Base-by-base conservation (phyloP, 2,888 invertebrate genomes). In the Dascillus cervinus region DNA sequence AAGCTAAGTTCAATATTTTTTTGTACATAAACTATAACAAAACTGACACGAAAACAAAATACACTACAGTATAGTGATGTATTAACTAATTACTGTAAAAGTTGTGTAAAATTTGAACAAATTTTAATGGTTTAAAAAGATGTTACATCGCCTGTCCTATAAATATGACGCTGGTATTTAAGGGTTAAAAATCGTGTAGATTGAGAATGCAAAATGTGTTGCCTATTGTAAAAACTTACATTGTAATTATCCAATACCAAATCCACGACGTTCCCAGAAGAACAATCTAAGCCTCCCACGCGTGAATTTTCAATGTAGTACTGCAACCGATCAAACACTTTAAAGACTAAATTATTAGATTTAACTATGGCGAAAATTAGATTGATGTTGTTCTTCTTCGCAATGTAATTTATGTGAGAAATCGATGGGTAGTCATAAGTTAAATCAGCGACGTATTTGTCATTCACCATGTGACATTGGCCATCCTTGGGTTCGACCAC, bases 391-490 rank as follows among this genome's bases (percentile, higher is more conserved):
- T 81, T 72, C 46, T 83, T 72, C 17, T 66, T 71, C 1, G 83
- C 78, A 17, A 72, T 60, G 49, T 69, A 67, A 44, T 74, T 75
- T 14, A 82, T 71, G 49, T 76, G 71, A 15, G 81, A 75, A 22
- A 87, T 71, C 1, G 87, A 85, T 1, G 89, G 89, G 58, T 89
- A 90, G 60, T 90, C 89, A 66, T 75, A 73, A 26, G 64, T 56
- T 6, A 71, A 56, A 12, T 68, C 66, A 40, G 73, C 69, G 3
- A 70, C 70, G 55, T 84, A 82, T 30, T 65, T 62, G 11, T 75
- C 65, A 4, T 69, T 47, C 17, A 59, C 28, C 47, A 79, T 67
- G 49, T 85, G 77, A 46, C 86, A 86, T 39, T 67, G 54, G 1
- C 77, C 82, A 52, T 85, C 83, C 47, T 83, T 83, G 0, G 84